Percentiles rank a stretch among this genome's conserved stretches.
These are phyloP conservation scores for Tonatia bakeri DNA, from an alignment of 2,113 vertebrate species.

Conservation along the genomic window DNA sequence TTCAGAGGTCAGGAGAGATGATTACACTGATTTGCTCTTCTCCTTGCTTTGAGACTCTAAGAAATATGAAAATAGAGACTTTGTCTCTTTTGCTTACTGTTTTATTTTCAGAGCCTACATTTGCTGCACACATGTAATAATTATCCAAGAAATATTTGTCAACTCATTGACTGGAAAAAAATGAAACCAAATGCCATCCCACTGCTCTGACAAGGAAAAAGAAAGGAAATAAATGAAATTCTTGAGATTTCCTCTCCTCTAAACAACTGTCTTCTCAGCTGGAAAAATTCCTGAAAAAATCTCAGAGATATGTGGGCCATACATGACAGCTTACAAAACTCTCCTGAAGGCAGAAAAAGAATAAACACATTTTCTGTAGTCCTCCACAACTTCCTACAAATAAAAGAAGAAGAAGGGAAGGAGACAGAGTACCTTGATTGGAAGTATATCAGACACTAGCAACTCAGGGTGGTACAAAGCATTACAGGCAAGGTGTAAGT, in stretches of 20 bases:
- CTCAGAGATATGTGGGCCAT: background rate
- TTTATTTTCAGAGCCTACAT: background rate
- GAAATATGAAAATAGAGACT: background rate
- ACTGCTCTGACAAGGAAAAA: background rate
- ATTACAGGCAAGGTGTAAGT: fast-evolving
- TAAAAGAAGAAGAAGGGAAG: background rate
- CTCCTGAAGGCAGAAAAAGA: background rate
- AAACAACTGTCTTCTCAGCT: background rate
- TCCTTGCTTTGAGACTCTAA: background rate
- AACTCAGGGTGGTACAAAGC: background rate
- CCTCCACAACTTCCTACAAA: background rate
- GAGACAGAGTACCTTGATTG: background rate
- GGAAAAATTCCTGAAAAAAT: background rate
- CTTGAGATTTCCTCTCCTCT: background rate
- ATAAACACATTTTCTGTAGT: background rate
- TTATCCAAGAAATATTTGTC: conserved; percentile 18
- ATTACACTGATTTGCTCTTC: background rate
- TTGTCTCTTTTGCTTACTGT: background rate
- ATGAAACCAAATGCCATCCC: background rate
- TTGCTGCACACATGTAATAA: background rate
- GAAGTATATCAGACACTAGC: background rate
- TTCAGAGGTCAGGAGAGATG: background rate
- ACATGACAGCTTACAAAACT: background rate
- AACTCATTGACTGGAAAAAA: background rate
- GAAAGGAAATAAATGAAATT: background rate